Base-by-base conservation (phyloP, 2,113 vertebrate species). In the Lipophrys pholis region DNA sequence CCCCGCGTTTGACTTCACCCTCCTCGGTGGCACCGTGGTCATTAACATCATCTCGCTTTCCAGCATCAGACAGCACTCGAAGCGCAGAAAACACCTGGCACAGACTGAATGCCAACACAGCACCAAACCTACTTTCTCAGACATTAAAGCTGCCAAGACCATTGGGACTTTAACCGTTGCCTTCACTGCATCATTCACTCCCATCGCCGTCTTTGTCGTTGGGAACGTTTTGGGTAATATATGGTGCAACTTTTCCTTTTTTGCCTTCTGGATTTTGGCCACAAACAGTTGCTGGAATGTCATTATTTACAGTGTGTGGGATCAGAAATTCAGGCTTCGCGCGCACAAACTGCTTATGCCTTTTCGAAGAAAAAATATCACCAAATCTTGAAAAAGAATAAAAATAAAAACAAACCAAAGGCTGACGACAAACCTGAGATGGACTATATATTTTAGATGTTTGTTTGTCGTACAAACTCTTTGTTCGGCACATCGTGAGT, bases 201-300 rank as follows among this genome's bases (percentile, higher is more conserved):
- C 94, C 12, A 90, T 95, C 2, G 93, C 94, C 0, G 93, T 95
- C 42, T 95, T 94, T 16, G 93, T 95, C 1, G 91, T 95, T 0
- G 94, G 93, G 2, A 94, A 95, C 2, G 94, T 95, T 35, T 30
- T 93, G 69, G 94, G 94, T 3, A 93, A 94, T 36, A 61, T 90
- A 60, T 95, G 94, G 93, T 95, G 94, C 79, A 91, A 85, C 74
- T 95, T 95, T 53, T 94, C 93, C 0, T 94, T 95, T 57, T 92
- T 95, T 21, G 90, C 94, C 17, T 95, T 95, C 71, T 95, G 94
- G 94, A 93, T 94, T 73, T 82, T 95, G 82, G 83, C 94, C 16
- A 80, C 90, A 5, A 95, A 93, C 81, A 95, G 94, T 39, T 94
- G 93, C 82, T 94, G 93, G 84, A 94, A 95, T 40, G 93, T 95